phyloP scores from a whole-genome alignment of 2,888 invertebrate genomes.

The Pheosia tremula region DNA sequence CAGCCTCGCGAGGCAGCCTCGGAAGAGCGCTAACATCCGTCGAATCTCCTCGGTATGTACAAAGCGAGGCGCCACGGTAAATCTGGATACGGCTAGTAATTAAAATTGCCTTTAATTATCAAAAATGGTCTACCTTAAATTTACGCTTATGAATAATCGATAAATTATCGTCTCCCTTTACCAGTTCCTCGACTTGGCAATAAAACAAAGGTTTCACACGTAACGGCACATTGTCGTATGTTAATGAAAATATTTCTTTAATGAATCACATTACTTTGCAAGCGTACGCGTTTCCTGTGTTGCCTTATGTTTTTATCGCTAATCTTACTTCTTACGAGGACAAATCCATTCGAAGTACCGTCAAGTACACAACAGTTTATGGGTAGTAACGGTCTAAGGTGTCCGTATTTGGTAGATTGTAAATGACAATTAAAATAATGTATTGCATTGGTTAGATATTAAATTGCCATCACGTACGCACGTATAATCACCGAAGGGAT shows the following conservation, averaged over 20 bases:
- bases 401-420: slow-evolving; percentile 7
- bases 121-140: too few species aligned
- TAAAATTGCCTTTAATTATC: too few species aligned
- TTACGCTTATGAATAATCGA: too few species aligned
- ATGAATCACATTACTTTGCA: slow-evolving; percentile 38
- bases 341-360: slow-evolving; percentile 8
- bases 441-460: not conserved
- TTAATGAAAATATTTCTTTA: slow-evolving; percentile 33
- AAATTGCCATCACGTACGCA: too few species aligned
- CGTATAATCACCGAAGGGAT: too few species aligned
- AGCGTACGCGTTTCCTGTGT: slow-evolving; percentile 36
- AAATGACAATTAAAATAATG: not conserved
- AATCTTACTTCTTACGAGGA: slow-evolving; percentile 17
- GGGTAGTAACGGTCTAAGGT: slow-evolving; percentile 7
- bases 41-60: too few species aligned
- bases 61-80: too few species aligned
- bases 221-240: slow-evolving; percentile 31
- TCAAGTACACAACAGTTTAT: slow-evolving; percentile 6
- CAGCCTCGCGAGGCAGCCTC: too few species aligned
- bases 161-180: not conserved
- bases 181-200: slow-evolving; percentile 14
- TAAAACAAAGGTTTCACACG: slow-evolving; percentile 35
- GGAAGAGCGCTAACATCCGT: too few species aligned
- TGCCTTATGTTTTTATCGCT: slow-evolving; percentile 23
- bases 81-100: too few species aligned